Conservation (phyloP, 35 echinoderm and acorn worm species). For the Strongylocentrotus purpuratus region DNA sequence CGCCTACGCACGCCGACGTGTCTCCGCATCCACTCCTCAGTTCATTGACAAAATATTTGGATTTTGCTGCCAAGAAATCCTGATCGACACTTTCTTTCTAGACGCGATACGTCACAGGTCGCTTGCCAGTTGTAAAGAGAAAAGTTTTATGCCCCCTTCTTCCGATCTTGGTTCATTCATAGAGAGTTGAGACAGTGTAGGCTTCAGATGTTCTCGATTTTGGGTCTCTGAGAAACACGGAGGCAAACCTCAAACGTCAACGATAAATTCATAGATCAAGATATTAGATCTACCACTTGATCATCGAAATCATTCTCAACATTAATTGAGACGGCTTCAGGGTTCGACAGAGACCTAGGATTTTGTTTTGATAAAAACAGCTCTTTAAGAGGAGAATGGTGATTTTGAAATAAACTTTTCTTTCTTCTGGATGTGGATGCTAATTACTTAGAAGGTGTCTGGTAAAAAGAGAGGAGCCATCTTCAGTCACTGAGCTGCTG, state of each 20-base stretch:
- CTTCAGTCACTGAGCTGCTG: neutral
- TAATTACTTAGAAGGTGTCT: neutral
- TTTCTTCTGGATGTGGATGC: neutral
- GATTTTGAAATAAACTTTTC: neutral
- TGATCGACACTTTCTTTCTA: neutral
- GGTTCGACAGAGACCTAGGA: too few species aligned
- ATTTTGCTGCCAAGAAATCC: neutral
- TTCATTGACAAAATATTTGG: constrained; percentile 19
- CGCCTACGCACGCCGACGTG: constrained; percentile 12
- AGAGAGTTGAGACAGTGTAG: neutral
- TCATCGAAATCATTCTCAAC: neutral
- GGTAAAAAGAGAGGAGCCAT: neutral
- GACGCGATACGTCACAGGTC: neutral
- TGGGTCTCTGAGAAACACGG: neutral
- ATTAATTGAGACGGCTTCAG: neutral
- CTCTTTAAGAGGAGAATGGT: neutral
- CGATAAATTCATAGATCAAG: too few species aligned
- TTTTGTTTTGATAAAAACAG: too few species aligned
- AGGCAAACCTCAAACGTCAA: neutral
- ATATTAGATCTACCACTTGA: too few species aligned
- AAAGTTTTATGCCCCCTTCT: neutral
- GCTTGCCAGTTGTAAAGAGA: neutral
- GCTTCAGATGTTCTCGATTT: neutral
- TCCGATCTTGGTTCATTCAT: neutral
- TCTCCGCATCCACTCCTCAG: neutral